A percentile compares a stretch with the other conserved stretches of the same genome.
phyloP scores from a whole-genome alignment of 2,797 vertebrate genomes.

The Coregonus sp. region DNA sequence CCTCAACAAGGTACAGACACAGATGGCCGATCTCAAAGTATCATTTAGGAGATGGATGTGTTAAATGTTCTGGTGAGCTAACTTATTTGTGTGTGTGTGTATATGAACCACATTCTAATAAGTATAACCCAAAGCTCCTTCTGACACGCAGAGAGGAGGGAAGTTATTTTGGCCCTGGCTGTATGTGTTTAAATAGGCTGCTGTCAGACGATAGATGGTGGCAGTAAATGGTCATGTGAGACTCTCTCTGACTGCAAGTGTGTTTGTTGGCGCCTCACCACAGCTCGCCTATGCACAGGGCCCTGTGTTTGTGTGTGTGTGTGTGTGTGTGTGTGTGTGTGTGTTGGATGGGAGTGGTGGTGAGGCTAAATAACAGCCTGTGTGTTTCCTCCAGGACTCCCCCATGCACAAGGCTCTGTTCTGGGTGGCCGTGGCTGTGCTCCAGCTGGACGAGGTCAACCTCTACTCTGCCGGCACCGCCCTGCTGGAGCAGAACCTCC shows the following conservation, averaged over 20 bases:
- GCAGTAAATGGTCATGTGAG: too few species aligned
- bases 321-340: background rate
- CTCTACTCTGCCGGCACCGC: slow-evolving; percentile 95
- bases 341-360: background rate
- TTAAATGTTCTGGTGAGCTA: background rate
- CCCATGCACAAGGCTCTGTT: slow-evolving; percentile 97
- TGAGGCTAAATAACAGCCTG: background rate
- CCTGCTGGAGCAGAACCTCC: slow-evolving; percentile 94
- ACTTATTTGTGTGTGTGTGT: background rate
- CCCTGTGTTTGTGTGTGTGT: background rate
- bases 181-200: background rate
- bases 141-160: background rate
- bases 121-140: background rate
- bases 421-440: slow-evolving; percentile 95
- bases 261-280: background rate
- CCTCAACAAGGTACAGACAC: slow-evolving; percentile 86
- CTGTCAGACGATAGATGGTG: background rate
- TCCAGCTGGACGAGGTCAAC: slow-evolving; percentile 96
- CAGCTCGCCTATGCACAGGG: background rate
- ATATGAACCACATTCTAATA: background rate
- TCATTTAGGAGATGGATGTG: background rate
- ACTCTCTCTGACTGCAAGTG: background rate
- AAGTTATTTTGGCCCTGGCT: background rate
- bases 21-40: background rate
- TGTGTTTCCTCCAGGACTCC: slow-evolving; percentile 82